Evolutionary conservation across 1,140 invertebrate genomes (phyloP), one percentile per base, ranked within the genome.

Genomic region (Cepaea nemoralis): DNA sequence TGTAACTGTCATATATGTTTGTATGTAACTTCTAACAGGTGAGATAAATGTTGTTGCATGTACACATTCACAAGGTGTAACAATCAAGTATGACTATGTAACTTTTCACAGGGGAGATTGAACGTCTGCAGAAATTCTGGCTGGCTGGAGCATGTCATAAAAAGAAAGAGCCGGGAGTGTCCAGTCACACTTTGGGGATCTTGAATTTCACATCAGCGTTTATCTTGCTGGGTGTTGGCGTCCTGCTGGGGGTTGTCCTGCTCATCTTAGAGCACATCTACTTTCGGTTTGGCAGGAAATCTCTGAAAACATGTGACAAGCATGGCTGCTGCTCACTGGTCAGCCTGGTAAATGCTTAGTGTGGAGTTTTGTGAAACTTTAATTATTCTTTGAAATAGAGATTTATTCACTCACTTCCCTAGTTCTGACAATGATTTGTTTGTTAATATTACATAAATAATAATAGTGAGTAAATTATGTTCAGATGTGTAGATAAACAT

Each of bases 171-270:
- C 83, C 83, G 12, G 86, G 86, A 27, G 86, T 88, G 75, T 87
- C 87, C 22, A 93, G 92, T 78, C 96, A 99, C 90, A 97, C 97
- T 0, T 92, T 99, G 83, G 97, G 97, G 8, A 93, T 99, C 50
- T 97, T 99, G 89, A 98, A 99, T 92, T 99, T 99, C 92, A 95
- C 99, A 87, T 86, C 85, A 81, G 98, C 98, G 27, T 99, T 99
- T 91, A 93, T 99, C 22, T 93, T 99, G 80, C 93, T 99, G 19
- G 97, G 97, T 93, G 96, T 95, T 79, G 98, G 98, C 37, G 97
- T 99, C 80, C 92, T 98, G 59, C 92, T 99, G 76, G 96, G 97
- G 0, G 94, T 96, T 0, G 85, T 97, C 16, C 93, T 99, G 59
- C 93, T 99, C 16, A 92, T 96, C 3, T 90, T 98, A 35, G 98